phyloP scores from a whole-genome alignment of 2,797 vertebrate species.

The Ateles fusciceps region DNA sequence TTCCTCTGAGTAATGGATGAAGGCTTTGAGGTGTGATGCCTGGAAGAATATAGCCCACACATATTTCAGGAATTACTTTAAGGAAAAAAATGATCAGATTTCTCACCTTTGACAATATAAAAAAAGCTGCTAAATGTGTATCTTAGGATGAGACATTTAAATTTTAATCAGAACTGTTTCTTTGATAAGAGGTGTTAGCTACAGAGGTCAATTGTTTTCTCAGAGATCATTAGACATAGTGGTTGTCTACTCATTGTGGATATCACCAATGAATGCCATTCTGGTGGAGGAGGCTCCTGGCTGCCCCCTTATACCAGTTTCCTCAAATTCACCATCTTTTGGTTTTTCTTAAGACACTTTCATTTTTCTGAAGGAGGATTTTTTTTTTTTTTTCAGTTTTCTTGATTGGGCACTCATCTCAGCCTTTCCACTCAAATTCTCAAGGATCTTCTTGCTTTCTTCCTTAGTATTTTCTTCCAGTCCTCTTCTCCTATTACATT shows the following conservation, averaged over 20 bases:
- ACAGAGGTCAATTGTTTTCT: not conserved
- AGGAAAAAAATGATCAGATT: not conserved
- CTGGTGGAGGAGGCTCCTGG: no score
- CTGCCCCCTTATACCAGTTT: not conserved
- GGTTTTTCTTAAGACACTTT: not conserved
- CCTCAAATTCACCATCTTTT: not conserved
- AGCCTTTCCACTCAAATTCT: not conserved
- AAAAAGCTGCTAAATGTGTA: not conserved
- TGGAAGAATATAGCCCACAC: not conserved
- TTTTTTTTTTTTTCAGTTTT: not conserved
- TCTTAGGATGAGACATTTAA: not conserved
- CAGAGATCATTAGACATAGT: not conserved
- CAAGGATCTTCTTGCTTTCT: not conserved
- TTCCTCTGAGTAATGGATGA: not conserved
- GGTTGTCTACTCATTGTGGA: not conserved
- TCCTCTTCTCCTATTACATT: not conserved
- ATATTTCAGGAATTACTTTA: not conserved
- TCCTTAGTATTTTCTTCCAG: not conserved
- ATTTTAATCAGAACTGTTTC: constrained; percentile 27
- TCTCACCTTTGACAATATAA: not conserved
- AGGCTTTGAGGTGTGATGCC: not conserved
- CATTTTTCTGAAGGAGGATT: not conserved
- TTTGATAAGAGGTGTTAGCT: not conserved
- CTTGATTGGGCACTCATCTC: not conserved
- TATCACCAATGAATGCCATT: not conserved